phyloP scores from a whole-genome alignment of 2,797 vertebrate genomes.

The Ptychobarbus kaznakovi region DNA sequence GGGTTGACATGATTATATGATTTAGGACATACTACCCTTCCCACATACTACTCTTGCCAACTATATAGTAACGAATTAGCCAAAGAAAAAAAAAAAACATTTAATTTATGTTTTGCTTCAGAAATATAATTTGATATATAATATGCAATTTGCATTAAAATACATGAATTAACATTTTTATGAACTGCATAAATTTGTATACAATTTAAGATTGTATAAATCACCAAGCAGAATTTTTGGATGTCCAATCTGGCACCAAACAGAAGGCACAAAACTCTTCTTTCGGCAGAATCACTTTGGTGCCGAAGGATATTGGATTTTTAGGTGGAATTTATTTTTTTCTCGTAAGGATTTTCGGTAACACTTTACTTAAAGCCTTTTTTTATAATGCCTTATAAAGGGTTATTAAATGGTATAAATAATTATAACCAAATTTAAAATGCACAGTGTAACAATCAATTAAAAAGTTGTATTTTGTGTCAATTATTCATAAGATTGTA shows the following conservation, averaged over 20 bases:
- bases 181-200: not conserved
- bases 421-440: not conserved
- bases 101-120: not conserved
- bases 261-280: not conserved
- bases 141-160: not conserved
- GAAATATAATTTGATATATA: not conserved
- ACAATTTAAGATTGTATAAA: not conserved
- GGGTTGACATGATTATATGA: not conserved
- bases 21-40: not conserved
- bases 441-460: too few relatives aligned
- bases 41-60: too few relatives aligned
- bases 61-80: not conserved
- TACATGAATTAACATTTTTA: not conserved
- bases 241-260: not conserved
- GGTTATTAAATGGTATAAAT: not conserved
- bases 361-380: too few relatives aligned
- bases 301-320: not conserved
- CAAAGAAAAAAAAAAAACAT: not conserved
- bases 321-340: not conserved
- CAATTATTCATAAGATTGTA: too few relatives aligned
- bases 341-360: not conserved
- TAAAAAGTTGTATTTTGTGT: too few relatives aligned
- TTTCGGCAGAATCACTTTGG: not conserved
- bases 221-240: not conserved
- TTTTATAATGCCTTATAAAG: not conserved